phyloP scores from a whole-genome alignment of 2,797 vertebrate species.

The Streptopelia turtur region DNA sequence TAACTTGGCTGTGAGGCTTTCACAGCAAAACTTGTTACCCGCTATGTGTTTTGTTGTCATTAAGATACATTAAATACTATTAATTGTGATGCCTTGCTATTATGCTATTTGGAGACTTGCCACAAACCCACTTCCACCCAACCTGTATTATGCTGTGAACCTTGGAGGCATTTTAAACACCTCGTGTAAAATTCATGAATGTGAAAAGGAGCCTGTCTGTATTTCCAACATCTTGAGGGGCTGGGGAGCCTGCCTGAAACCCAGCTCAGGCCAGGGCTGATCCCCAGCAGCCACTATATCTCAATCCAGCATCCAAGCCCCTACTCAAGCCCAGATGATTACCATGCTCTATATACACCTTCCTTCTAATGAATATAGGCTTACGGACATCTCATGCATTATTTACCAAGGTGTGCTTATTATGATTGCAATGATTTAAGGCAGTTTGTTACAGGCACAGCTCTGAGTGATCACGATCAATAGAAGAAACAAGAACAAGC shows the following conservation, averaged over 20 bases:
- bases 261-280: neutral
- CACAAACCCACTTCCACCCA: conserved; percentile 23
- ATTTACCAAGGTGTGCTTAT: conserved; percentile 69
- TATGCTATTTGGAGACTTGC: conserved; percentile 41
- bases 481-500: conserved; percentile 64
- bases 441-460: conserved; percentile 69
- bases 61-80: conserved; percentile 59
- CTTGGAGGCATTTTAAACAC: conserved; percentile 28
- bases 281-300: conserved; percentile 4
- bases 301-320: neutral
- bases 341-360: neutral
- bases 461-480: conserved; percentile 68
- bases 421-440: conserved; percentile 74
- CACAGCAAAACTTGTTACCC: conserved; percentile 46
- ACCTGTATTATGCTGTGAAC: neutral
- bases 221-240: neutral
- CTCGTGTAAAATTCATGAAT: conserved; percentile 11
- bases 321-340: conserved; percentile 21
- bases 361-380: conserved; percentile 67
- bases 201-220: neutral
- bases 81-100: conserved; percentile 21
- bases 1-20: conserved; percentile 46
- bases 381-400: conserved; percentile 49
- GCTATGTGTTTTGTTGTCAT: conserved; percentile 11
- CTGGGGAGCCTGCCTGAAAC: neutral